A percentile compares a stretch with the other conserved stretches of the same genome.
Evolutionary conservation across 2,888 invertebrate species (phyloP).

Genomic region (Poecilus cupreus): DNA sequence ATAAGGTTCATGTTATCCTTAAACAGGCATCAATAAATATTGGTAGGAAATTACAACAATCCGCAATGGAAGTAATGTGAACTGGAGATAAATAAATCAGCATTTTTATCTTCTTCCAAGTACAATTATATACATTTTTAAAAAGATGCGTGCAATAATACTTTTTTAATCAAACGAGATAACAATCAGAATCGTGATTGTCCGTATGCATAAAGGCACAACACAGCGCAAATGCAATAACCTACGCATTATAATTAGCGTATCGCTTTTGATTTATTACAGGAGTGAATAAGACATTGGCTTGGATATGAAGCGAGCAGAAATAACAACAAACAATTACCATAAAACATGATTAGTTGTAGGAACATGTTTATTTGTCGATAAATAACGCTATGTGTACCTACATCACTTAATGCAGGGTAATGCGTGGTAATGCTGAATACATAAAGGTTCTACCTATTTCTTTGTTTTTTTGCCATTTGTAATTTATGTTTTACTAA

Average conservation of each 20-base stretch:
- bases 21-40: too few species aligned
- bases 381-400: slow-evolving; percentile 6
- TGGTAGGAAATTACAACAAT: too few species aligned
- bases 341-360: slow-evolving; percentile 33
- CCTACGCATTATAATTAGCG: slow-evolving; percentile 24
- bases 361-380: slow-evolving; percentile 30
- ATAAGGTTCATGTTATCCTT: too few species aligned
- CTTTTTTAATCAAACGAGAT: slow-evolving; percentile 43
- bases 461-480: neutral
- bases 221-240: slow-evolving; percentile 32
- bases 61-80: neutral
- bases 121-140: slow-evolving; percentile 22
- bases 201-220: slow-evolving; percentile 10
- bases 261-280: slow-evolving; percentile 27
- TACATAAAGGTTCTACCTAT: slow-evolving; percentile 14
- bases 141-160: slow-evolving; percentile 30
- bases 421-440: slow-evolving; percentile 16
- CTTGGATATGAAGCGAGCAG: neutral
- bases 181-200: slow-evolving; percentile 28
- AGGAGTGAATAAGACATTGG: slow-evolving; percentile 17
- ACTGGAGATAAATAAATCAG: slow-evolving; percentile 8
- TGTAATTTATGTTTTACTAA: neutral
- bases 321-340: slow-evolving; percentile 38
- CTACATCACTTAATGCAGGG: neutral
- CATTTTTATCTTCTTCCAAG: slow-evolving; percentile 10